Conservation (phyloP, 2,797 vertebrate species). For the Rhinatrema bivittatum region DNA sequence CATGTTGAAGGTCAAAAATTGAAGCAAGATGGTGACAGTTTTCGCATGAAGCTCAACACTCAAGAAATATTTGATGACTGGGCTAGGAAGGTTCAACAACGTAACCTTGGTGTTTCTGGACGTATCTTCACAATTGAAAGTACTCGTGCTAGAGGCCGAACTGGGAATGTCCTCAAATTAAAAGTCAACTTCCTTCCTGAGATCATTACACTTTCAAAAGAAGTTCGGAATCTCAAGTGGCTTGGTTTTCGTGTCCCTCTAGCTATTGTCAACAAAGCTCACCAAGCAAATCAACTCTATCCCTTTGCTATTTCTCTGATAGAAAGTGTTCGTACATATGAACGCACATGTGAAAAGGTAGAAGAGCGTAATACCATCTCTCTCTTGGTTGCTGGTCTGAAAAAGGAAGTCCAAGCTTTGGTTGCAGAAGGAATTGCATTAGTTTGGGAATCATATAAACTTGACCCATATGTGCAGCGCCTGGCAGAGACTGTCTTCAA, state of each 20-base stretch:
- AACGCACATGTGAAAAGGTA: conserved; percentile 95
- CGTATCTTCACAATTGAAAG: conserved; percentile 97
- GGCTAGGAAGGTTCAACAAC: conserved; percentile 96
- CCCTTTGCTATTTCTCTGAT: conserved; percentile 97
- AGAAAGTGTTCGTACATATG: conserved; percentile 93
- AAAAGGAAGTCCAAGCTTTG: conserved; percentile 92
- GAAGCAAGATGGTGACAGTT: conserved; percentile 98
- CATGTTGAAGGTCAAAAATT: conserved; percentile 96
- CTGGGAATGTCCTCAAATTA: conserved; percentile 87
- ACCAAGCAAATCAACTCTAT: conserved; percentile 97
- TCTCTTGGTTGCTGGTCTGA: conserved; percentile 87
- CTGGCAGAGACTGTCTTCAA: conserved; percentile 96
- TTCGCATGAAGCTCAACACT: conserved; percentile 97
- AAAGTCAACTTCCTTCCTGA: conserved; percentile 98
- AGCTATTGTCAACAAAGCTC: conserved; percentile 97
- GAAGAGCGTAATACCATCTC: conserved; percentile 89
- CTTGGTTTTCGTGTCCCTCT: conserved; percentile 93
- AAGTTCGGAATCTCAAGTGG: conserved; percentile 98
- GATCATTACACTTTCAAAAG: conserved; percentile 96
- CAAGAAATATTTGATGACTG: conserved; percentile 99
- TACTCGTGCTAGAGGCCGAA: conserved; percentile 82
- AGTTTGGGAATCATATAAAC: conserved; percentile 97
- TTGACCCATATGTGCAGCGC: conserved; percentile 94
- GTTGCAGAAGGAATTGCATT: conserved; percentile 89
- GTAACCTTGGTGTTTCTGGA: conserved; percentile 92